These are phyloP conservation scores for Drosophila stalkeri DNA, from an alignment of 2,888 invertebrate genomes.

Conservation along the genomic window DNA sequence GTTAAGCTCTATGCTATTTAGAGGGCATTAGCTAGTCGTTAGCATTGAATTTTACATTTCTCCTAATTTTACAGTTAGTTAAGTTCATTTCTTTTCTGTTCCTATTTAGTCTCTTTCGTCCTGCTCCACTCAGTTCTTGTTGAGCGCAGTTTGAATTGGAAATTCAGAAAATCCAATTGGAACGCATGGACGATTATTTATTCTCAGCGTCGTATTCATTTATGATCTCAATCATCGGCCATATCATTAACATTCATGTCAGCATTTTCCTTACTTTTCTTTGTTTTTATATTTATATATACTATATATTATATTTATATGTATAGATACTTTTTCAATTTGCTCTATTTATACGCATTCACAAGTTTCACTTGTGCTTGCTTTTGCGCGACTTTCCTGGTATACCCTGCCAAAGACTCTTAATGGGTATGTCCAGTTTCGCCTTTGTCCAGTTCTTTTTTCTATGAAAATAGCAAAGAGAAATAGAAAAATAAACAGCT, in stretches of 20 bases:
- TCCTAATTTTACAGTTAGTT: not conserved
- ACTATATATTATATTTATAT: not conserved
- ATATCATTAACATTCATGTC: slow-evolving; percentile 35
- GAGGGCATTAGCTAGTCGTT: not conserved
- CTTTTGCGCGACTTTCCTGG: slow-evolving; percentile 8
- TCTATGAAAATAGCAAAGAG: not conserved
- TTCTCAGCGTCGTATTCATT: not conserved
- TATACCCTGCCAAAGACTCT: slow-evolving; percentile 21
- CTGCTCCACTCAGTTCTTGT: not conserved
- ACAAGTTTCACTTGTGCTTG: slow-evolving; percentile 40
- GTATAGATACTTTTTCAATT: not conserved
- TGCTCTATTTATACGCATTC: slow-evolving; percentile 47
- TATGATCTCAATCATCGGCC: slow-evolving; percentile 19
- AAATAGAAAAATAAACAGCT: not conserved
- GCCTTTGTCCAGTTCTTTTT: not conserved
- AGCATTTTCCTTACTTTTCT: slow-evolving; percentile 30
- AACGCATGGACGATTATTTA: not conserved
- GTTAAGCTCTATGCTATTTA: not conserved
- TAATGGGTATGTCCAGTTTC: not conserved
- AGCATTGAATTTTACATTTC: no score
- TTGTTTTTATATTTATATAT: slow-evolving; percentile 5
- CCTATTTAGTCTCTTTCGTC: not conserved
- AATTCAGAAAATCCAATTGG: not conserved
- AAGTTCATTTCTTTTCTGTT: slow-evolving; percentile 1
- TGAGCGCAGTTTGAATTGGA: not conserved